Percentiles rank a stretch among this genome's conserved stretches.
These are phyloP conservation scores for Corydoras sp. DNA, from an alignment of 2,113 vertebrate genomes.

Conservation along the genomic window DNA sequence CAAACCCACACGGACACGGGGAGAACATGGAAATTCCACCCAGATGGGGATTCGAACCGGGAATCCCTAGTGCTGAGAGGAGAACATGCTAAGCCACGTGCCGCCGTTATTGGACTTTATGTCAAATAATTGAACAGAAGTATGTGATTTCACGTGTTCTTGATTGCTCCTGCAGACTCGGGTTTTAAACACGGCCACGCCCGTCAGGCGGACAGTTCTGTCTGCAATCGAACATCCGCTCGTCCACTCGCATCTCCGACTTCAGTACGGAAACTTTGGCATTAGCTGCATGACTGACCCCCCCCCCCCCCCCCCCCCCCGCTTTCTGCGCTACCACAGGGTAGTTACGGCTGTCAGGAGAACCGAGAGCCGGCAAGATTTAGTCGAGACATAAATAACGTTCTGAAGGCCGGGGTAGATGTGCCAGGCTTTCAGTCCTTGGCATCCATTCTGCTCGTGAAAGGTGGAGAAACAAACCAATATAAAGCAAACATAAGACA, in stretches of 20 bases:
- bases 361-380: neutral
- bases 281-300: neutral
- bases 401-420: neutral
- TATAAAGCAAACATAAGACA: too few relatives aligned
- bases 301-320: neutral
- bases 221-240: conserved; percentile 14
- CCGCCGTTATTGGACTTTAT: too few relatives aligned
- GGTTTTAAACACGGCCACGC: neutral
- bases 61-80: too few relatives aligned
- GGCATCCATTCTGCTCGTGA: neutral
- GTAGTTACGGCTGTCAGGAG: conserved; percentile 6
- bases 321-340: conserved; percentile 2
- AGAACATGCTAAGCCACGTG: too few relatives aligned
- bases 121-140: too few relatives aligned
- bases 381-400: neutral
- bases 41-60: too few relatives aligned
- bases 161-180: conserved; percentile 1
- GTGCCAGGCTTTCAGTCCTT: neutral
- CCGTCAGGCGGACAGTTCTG: neutral
- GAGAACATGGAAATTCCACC: too few relatives aligned
- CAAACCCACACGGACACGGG: too few relatives aligned
- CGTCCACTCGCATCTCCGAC: neutral
- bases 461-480: too few relatives aligned
- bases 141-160: too few relatives aligned
- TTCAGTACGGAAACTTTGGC: neutral